Evolutionary conservation across 1,140 invertebrate species (phyloP).

Genomic region (Brachionus paranguensis): DNA sequence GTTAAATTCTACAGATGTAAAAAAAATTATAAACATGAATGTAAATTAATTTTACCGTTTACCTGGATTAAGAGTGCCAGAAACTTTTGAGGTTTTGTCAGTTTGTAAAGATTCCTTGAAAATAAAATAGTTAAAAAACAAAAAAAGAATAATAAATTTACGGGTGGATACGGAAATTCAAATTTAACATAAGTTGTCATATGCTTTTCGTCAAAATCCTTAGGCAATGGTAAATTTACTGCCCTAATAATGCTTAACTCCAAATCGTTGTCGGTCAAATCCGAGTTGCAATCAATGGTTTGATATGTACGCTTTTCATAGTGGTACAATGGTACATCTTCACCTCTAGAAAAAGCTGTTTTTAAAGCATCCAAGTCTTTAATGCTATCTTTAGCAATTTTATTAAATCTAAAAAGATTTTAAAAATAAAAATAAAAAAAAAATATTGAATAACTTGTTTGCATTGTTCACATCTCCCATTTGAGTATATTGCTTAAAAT

Average conservation of each 20-base stretch:
- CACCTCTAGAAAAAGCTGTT: conserved; percentile 62
- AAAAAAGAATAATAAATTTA: conserved; percentile 52
- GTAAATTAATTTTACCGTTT: conserved; percentile 29
- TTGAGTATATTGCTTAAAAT: conserved; percentile 79
- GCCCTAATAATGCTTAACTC: conserved; percentile 62
- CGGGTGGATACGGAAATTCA: conserved; percentile 82
- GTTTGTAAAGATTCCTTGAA: conserved; percentile 68
- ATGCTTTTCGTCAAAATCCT: conserved; percentile 73
- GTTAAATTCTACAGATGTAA: conserved; percentile 40
- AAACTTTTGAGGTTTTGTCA: conserved; percentile 70
- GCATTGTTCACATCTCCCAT: conserved; percentile 84
- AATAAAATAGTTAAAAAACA: background rate
- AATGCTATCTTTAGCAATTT: conserved; percentile 71
- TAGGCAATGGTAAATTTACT: conserved; percentile 37
- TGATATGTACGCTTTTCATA: conserved; percentile 83
- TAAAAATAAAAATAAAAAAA: background rate
- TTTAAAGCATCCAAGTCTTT: conserved; percentile 81
- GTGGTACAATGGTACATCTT: conserved; percentile 74
- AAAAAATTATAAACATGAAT: conserved; percentile 3
- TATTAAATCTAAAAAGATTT: conserved; percentile 64
- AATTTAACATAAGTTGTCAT: conserved; percentile 87
- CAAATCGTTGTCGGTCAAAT: conserved; percentile 80
- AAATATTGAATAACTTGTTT: conserved; percentile 58
- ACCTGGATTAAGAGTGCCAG: conserved; percentile 76
- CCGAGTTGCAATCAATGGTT: conserved; percentile 82